Evolutionary conservation across 2,888 invertebrate species (phyloP).

Genomic region (Drosophila barbarae): DNA sequence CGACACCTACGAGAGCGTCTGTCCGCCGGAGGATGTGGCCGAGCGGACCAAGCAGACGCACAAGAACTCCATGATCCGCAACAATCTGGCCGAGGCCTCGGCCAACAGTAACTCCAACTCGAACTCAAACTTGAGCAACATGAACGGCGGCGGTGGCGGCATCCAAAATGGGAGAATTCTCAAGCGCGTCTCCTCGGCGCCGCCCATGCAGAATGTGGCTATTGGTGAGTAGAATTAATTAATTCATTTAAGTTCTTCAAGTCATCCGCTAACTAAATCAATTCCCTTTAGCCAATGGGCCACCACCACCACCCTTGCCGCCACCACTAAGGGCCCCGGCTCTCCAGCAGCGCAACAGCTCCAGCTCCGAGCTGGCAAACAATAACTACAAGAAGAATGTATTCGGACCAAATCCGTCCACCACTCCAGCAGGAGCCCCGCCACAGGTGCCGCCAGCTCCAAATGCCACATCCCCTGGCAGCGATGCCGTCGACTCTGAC

Average conservation of each 20-base stretch:
- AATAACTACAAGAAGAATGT: constrained; percentile 58
- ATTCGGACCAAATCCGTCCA: constrained; percentile 25
- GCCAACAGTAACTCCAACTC: constrained; percentile 37
- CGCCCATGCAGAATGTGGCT: constrained; percentile 79
- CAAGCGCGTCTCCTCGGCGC: constrained; percentile 83
- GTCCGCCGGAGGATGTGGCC: constrained; percentile 79
- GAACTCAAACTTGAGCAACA: constrained; percentile 61
- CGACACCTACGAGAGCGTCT: constrained; percentile 80
- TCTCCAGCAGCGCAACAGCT: constrained; percentile 53
- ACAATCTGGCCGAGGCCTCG: constrained; percentile 67
- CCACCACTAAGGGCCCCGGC: constrained; percentile 81
- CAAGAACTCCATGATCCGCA: constrained; percentile 77
- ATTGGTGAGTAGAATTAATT: constrained; percentile 63
- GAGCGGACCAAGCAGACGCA: constrained; percentile 78
- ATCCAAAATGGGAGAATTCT: constrained; percentile 77
- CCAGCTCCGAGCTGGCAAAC: constrained; percentile 34
- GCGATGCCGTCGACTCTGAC: constrained; percentile 76
- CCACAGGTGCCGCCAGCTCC: constrained; percentile 4
- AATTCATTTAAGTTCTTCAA: neutral
- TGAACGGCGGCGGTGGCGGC: constrained; percentile 41
- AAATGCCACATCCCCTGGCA: constrained; percentile 2
- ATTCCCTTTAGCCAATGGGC: constrained; percentile 79
- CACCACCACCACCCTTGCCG: constrained; percentile 87
- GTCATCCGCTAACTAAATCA: neutral
- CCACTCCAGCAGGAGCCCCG: neutral